Percentiles rank a stretch among this genome's conserved stretches.
These are phyloP conservation scores for Sarcophaga bullata DNA, from an alignment of 1,140 invertebrate genomes.

Conservation along the genomic window DNA sequence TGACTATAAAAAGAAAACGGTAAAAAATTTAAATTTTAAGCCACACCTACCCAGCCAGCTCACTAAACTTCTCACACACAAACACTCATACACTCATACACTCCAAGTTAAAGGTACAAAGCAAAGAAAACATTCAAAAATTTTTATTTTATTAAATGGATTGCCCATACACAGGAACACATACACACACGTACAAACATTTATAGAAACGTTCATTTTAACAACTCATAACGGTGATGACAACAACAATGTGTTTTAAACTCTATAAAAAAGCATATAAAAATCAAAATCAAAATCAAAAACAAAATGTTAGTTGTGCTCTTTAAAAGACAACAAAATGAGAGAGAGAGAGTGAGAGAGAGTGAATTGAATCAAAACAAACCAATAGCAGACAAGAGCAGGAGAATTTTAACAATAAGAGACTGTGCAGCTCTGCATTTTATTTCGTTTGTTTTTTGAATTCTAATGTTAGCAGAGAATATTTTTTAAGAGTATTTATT, in stretches of 20 bases:
- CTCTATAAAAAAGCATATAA: conserved; percentile 11
- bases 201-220: conserved; percentile 15
- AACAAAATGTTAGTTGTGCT: neutral
- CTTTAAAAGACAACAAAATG: too few species aligned
- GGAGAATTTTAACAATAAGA: too few species aligned
- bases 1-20: conserved; percentile 27
- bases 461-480: too few species aligned
- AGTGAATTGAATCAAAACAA: neutral
- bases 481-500: too few species aligned
- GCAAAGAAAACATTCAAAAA: neutral
- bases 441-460: too few species aligned
- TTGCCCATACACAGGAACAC: conserved; percentile 8
- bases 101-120: neutral
- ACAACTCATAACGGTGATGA: conserved; percentile 37
- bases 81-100: neutral
- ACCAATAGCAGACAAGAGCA: conserved; percentile 16
- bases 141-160: neutral
- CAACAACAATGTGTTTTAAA: conserved; percentile 31
- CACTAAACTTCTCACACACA: neutral
- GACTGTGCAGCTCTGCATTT: too few species aligned
- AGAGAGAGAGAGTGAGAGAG: too few species aligned
- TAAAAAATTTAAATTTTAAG: conserved; percentile 65
- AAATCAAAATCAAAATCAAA: conserved; percentile 17
- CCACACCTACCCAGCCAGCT: conserved; percentile 55
- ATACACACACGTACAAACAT: neutral